Base-by-base conservation (phyloP, 2,888 invertebrate species). In the Sinohyriopsis cumingii region DNA sequence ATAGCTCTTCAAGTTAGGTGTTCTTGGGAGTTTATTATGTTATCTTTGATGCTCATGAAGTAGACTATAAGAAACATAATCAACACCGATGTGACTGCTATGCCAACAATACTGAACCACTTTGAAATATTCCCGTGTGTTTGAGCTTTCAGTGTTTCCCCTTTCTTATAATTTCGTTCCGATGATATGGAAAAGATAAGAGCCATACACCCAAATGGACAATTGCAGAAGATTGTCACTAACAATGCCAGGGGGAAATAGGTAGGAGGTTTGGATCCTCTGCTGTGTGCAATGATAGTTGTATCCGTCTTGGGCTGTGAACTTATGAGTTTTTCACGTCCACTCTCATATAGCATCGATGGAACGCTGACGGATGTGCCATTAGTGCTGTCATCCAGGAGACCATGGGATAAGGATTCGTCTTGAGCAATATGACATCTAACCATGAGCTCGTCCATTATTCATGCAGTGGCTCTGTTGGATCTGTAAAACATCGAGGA, bases 1-100 rank as follows among this genome's bases (percentile, higher is more conserved):
- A 1, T 3, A 45, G 3, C 45, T 45, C 15, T 15, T 45, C 45
- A 45, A 3, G 9, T 45, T 18, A 76, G 53, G 25, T 76, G 71
- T 9, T 67, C 62, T 22, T 56, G 59, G 1, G 76, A 73, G 56
- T 76, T 73, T 12, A 76, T 71, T 20, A 76, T 76, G 55, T 76
- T 73, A 55, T 71, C 73, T 65, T 76, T 69, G 55, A 76, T 76
- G n/a, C 69, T 71, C 55, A 69, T 71, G 59, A 65, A 76, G 57
- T 79, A 79, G 12, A 76, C 75, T 22, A 79, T 61, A 3, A 76
- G 56, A 65, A 76, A 79, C 9, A 73, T 73, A 18, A 75, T 62
- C 20, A 75, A 59, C 7, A 79, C 76, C 4, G 60, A 45, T 9
- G 76, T 56, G 4, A 75, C 59, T 5, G 76, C 78, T 9, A 76